These are phyloP conservation scores for Lordiphosa andalusiaca DNA, from an alignment of 2,888 invertebrate genomes.

Conservation along the genomic window DNA sequence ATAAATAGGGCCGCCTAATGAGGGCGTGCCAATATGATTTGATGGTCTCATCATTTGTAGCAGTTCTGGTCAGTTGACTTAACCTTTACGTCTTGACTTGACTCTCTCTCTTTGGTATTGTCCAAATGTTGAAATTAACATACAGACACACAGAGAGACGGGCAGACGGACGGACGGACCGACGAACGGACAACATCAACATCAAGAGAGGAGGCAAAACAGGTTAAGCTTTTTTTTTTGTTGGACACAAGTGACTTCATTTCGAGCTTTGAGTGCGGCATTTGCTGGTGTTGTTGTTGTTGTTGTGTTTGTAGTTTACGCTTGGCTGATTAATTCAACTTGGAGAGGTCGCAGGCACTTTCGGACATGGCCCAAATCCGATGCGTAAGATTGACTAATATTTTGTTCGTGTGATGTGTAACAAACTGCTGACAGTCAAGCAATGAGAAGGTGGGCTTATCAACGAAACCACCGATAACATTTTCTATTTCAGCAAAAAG, in stretches of 20 bases:
- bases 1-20: too few species aligned
- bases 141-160: constrained; percentile 6
- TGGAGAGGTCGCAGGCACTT: constrained; percentile 53
- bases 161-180: constrained; percentile 18
- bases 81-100: constrained; percentile 54
- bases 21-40: constrained; percentile 61
- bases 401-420: background rate
- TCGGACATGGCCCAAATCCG: constrained; percentile 54
- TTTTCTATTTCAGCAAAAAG: constrained; percentile 14
- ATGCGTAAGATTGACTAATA: constrained; percentile 55
- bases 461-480: constrained; percentile 47
- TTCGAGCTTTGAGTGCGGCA: constrained; percentile 39
- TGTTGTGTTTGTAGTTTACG: constrained; percentile 53
- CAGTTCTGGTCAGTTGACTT: constrained; percentile 63
- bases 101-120: constrained; percentile 40
- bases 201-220: constrained; percentile 38
- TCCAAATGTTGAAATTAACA: constrained; percentile 60
- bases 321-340: constrained; percentile 41
- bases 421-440: background rate
- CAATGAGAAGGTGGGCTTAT: constrained; percentile 12
- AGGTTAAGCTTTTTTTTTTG: constrained; percentile 62
- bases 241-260: constrained; percentile 63
- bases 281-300: constrained; percentile 25
- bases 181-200: background rate
- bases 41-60: constrained; percentile 52